These are phyloP conservation scores for Cyrtodaria siliqua DNA, from an alignment of 2,888 invertebrate genomes.

Conservation along the genomic window DNA sequence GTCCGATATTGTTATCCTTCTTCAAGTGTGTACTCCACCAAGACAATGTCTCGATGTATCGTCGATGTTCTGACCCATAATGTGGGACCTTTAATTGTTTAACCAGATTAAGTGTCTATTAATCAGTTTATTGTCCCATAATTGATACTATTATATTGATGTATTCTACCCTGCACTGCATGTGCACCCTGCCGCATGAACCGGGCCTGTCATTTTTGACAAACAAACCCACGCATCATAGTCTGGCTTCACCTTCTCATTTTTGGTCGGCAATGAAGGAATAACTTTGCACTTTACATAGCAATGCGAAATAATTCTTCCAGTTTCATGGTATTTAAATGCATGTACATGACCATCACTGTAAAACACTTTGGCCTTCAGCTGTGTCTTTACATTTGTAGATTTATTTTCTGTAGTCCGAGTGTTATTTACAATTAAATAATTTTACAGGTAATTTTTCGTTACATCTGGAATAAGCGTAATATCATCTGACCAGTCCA, in stretches of 20 bases:
- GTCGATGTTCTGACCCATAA: too few species aligned
- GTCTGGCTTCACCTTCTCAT: slow-evolving; percentile 33
- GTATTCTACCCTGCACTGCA: slow-evolving; percentile 55
- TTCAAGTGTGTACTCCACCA: too few species aligned
- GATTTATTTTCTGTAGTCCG: not conserved
- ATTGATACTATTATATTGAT: too few species aligned
- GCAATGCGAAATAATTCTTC: not conserved
- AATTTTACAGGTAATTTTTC: slow-evolving; percentile 10
- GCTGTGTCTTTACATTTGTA: slow-evolving; percentile 1
- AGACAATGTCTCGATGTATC: too few species aligned
- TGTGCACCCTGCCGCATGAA: slow-evolving; percentile 51
- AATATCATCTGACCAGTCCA: not conserved
- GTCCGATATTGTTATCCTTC: too few species aligned
- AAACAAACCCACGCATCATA: slow-evolving; percentile 38
- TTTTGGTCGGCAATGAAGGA: slow-evolving; percentile 35
- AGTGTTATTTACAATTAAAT: not conserved
- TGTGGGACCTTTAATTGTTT: too few species aligned
- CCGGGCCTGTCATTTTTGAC: slow-evolving; percentile 38
- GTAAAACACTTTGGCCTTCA: slow-evolving; percentile 15
- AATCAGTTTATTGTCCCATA: too few species aligned
- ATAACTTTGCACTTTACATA: slow-evolving; percentile 30
- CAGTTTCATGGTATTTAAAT: not conserved
- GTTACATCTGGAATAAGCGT: not conserved
- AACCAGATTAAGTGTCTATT: too few species aligned
- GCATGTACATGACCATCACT: slow-evolving; percentile 2